Evolutionary conservation across 2,113 vertebrate genomes (phyloP).

Genomic region (Oncorhynchus clarkii): DNA sequence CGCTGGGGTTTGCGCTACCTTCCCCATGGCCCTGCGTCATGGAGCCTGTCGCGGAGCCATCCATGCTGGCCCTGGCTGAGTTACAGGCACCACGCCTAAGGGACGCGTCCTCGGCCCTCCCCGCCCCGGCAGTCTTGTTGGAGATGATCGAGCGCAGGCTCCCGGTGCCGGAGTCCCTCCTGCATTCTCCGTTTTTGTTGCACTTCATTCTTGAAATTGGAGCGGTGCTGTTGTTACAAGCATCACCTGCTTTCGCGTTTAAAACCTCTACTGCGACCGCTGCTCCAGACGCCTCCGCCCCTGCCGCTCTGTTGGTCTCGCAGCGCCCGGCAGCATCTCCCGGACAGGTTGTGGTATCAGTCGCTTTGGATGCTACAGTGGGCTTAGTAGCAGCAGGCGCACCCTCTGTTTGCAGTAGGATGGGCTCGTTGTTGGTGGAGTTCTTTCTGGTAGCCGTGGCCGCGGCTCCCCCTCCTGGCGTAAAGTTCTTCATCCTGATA

Average conservation of each 20-base stretch:
- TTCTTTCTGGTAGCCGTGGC: conserved; percentile 67
- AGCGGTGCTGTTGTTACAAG: conserved; percentile 59
- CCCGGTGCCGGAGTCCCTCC: conserved; percentile 74
- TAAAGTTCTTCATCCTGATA: conserved; percentile 77
- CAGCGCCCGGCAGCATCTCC: conserved; percentile 71
- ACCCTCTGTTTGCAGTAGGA: conserved; percentile 48
- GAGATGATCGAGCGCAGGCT: conserved; percentile 76
- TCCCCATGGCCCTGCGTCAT: conserved; percentile 38
- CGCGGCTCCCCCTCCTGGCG: conserved; percentile 76
- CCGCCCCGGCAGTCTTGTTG: conserved; percentile 71
- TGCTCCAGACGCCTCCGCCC: conserved; percentile 58
- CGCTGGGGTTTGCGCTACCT: conserved; percentile 63
- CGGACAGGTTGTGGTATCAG: conserved; percentile 61
- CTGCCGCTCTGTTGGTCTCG: conserved; percentile 56
- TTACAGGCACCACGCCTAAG: conserved; percentile 66
- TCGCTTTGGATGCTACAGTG: conserved; percentile 59
- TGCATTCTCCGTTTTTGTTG: conserved; percentile 83
- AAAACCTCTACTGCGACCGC: conserved; percentile 57
- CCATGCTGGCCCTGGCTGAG: conserved; percentile 74
- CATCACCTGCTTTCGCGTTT: conserved; percentile 64
- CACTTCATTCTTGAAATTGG: conserved; percentile 76
- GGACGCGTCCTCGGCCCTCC: conserved; percentile 40
- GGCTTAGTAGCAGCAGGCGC: conserved; percentile 60
- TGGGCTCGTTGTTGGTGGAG: conserved; percentile 37
- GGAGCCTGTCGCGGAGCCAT: conserved; percentile 66